Conservation (phyloP, 2,888 invertebrate genomes). For the Lasioglossum pauxillum region DNA sequence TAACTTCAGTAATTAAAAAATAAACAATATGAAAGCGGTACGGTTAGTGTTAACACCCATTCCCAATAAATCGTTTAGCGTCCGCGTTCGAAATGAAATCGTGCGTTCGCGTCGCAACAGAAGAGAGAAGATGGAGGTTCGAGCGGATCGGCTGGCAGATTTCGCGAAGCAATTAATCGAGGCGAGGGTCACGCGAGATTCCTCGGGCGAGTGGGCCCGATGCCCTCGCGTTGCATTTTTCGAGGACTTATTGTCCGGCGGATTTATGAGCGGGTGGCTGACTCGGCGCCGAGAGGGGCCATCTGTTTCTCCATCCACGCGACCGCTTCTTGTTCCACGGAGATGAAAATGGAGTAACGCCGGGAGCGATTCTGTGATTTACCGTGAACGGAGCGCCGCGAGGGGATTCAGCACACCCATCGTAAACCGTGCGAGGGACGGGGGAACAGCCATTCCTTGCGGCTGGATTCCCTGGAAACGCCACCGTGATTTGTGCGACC, state of each 20-base stretch:
- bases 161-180: slow-evolving; percentile 47
- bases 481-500: slow-evolving; percentile 77
- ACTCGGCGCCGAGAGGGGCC: slow-evolving; percentile 45
- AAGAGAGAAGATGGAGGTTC: background rate
- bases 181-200: slow-evolving; percentile 38
- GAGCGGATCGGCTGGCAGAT: background rate
- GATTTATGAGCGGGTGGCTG: slow-evolving; percentile 53
- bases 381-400: slow-evolving; percentile 67
- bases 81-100: too few species aligned
- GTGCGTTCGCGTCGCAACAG: background rate
- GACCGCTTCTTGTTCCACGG: slow-evolving; percentile 63
- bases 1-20: too few species aligned
- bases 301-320: slow-evolving; percentile 57
- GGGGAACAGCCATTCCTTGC: slow-evolving; percentile 32
- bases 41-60: too few species aligned
- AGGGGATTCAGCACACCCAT: slow-evolving; percentile 60
- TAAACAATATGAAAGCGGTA: too few species aligned
- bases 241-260: slow-evolving; percentile 44
- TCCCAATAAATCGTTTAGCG: too few species aligned
- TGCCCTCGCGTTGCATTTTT: slow-evolving; percentile 43
- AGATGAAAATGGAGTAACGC: slow-evolving; percentile 80
- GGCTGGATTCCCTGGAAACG: slow-evolving; percentile 72
- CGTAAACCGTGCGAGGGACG: slow-evolving; percentile 33
- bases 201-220: slow-evolving; percentile 21
- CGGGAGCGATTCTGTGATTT: slow-evolving; percentile 79